These are phyloP conservation scores for Drosophila kanekoi DNA, from an alignment of 2,888 invertebrate genomes.

Conservation along the genomic window DNA sequence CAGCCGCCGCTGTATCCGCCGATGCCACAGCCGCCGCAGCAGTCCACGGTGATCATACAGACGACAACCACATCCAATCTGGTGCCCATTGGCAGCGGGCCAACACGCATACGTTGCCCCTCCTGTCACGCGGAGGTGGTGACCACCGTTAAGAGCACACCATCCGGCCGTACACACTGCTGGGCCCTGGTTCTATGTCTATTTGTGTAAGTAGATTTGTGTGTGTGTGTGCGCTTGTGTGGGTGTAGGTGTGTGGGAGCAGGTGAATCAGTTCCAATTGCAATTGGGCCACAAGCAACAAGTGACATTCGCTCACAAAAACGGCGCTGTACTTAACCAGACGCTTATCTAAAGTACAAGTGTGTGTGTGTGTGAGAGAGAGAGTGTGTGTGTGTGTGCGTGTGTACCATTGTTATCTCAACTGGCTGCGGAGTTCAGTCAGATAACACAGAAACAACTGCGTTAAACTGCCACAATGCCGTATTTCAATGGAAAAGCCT, in stretches of 20 bases:
- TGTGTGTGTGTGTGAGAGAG: conserved; percentile 8
- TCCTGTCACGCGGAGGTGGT: conserved; percentile 85
- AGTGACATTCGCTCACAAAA: conserved; percentile 22
- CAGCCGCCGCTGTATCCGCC: conserved; percentile 66
- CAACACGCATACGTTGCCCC: conserved; percentile 84
- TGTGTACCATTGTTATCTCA: conserved; percentile 52
- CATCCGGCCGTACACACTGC: conserved; percentile 81
- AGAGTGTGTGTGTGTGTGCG: background rate
- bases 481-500: conserved; percentile 11
- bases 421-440: conserved; percentile 42
- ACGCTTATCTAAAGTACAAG: conserved; percentile 41
- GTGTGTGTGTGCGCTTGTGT: background rate
- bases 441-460: conserved; percentile 50
- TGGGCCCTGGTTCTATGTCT: conserved; percentile 82
- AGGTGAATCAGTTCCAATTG: conserved; percentile 8
- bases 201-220: conserved; percentile 73
- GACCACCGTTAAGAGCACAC: conserved; percentile 84
- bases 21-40: conserved; percentile 61
- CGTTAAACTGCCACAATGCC: conserved; percentile 18
- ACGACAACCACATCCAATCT: conserved; percentile 70
- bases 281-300: background rate
- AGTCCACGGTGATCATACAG: conserved; percentile 78
- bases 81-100: conserved; percentile 69
- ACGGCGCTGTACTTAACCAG: background rate
- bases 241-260: background rate